These are phyloP conservation scores for Avahi laniger DNA, from an alignment of 2,797 vertebrate species.

Conservation along the genomic window DNA sequence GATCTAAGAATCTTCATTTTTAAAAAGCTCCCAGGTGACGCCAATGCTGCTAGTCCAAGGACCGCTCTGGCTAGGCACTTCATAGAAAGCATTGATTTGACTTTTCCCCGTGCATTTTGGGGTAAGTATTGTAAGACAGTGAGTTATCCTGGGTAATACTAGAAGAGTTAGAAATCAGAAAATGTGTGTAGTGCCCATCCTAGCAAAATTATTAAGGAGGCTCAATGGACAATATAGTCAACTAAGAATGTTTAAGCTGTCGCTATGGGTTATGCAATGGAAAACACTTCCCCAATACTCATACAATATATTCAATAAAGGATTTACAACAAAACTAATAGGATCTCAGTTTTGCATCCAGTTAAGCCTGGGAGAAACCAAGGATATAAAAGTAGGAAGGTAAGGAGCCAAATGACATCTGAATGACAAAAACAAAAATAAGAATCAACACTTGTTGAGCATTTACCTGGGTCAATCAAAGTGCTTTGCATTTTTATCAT, in stretches of 20 bases:
- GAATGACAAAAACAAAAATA: neutral
- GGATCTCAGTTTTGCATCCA: neutral
- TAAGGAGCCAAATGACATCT: neutral
- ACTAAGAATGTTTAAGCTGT: neutral
- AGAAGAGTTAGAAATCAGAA: neutral
- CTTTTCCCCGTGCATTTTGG: neutral
- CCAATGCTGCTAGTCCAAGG: too few relatives aligned
- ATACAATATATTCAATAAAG: neutral
- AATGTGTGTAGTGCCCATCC: rapidly evolving
- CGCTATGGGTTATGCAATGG: neutral
- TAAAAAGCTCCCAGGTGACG: neutral
- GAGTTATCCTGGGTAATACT: neutral
- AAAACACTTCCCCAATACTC: neutral
- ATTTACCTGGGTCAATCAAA: neutral
- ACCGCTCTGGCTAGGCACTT: neutral
- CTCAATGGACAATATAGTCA: rapidly evolving
- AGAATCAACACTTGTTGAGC: neutral
- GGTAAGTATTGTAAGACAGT: neutral
- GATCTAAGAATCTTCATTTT: neutral
- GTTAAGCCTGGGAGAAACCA: neutral
- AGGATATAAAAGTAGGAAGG: neutral
- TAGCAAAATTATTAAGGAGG: neutral
- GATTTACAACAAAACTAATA: neutral
- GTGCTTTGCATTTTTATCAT: neutral
- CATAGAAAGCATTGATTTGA: neutral